These are phyloP conservation scores for Paramuricea clavata DNA, from an alignment of 92 coral and sea anemone species.

Conservation along the genomic window DNA sequence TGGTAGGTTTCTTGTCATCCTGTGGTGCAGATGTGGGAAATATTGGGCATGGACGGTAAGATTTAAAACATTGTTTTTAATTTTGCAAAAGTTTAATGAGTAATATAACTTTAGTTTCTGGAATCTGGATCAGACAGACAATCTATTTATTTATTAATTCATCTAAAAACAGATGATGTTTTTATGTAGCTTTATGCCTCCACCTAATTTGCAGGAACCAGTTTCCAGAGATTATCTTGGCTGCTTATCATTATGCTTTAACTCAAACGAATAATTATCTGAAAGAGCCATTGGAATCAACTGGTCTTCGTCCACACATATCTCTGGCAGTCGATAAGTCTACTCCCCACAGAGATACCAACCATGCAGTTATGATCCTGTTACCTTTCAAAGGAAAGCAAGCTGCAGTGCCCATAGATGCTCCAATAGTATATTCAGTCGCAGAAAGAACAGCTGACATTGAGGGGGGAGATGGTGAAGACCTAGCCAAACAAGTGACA, in stretches of 20 bases:
- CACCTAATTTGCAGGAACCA: conserved; percentile 19
- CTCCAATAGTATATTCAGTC: conserved; percentile 7
- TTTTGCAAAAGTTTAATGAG: too few relatives aligned
- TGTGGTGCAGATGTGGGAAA: background rate
- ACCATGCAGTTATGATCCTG: conserved; percentile 12
- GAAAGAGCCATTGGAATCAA: conserved; percentile 8
- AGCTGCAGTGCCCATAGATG: conserved; percentile 7
- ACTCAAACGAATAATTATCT: background rate
- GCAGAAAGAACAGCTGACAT: background rate
- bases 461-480: conserved; percentile 4
- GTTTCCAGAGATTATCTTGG: conserved; percentile 8
- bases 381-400: conserved; percentile 3
- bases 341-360: conserved; percentile 6
- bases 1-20: background rate
- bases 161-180: too few relatives aligned
- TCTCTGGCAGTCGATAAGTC: conserved; percentile 26
- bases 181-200: too few relatives aligned
- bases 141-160: too few relatives aligned
- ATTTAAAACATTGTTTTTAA: too few relatives aligned
- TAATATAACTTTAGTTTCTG: too few relatives aligned
- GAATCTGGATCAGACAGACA: too few relatives aligned
- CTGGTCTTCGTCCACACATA: background rate
- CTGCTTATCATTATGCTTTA: background rate
- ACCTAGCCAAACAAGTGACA: conserved; percentile 14
- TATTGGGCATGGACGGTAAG: background rate